phyloP scores from a whole-genome alignment of 2,797 vertebrate species.

The Gila robusta region DNA sequence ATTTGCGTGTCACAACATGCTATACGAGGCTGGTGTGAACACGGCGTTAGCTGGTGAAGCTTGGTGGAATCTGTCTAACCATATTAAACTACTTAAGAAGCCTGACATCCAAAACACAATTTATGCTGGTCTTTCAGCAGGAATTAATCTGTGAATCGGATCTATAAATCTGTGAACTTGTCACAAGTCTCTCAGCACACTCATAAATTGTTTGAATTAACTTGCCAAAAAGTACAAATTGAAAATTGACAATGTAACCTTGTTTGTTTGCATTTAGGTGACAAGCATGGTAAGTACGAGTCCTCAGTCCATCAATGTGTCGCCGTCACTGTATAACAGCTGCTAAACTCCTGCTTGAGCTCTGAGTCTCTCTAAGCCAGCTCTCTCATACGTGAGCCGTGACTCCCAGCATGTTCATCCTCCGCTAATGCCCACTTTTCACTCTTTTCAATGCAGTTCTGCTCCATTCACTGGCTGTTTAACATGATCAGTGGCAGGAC shows the following conservation, averaged over 20 bases:
- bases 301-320: conserved; percentile 71
- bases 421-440: conserved; percentile 60
- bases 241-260: conserved; percentile 67
- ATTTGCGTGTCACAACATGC: neutral
- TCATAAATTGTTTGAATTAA: conserved; percentile 16
- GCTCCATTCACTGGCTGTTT: neutral
- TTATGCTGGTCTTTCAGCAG: neutral
- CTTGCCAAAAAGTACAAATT: conserved; percentile 25
- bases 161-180: conserved; percentile 10
- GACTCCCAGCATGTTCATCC: conserved; percentile 86
- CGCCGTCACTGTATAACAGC: conserved; percentile 76
- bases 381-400: conserved; percentile 51
- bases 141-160: conserved; percentile 1
- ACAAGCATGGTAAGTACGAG: conserved; percentile 97
- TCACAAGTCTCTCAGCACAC: neutral
- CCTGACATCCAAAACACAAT: neutral
- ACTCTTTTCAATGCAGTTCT: conserved; percentile 14
- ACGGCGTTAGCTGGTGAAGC: neutral
- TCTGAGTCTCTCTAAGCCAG: conserved; percentile 48
- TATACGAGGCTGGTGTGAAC: neutral
- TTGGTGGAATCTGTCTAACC: neutral
- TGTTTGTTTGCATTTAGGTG: conserved; percentile 91
- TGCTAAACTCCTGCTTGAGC: conserved; percentile 62
- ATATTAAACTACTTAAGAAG: neutral
- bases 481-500: neutral